Evolutionary conservation across 2,113 vertebrate genomes (phyloP).

Genomic region (human (Homo sapiens)): GRCh38 chr19:56387501-56388000

Average conservation of each 20-base stretch:
- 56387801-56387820: slow-evolving; percentile 22
- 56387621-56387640: not conserved
- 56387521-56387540: not conserved
- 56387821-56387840: not conserved
- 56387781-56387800: slow-evolving; percentile 41
- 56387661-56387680: not conserved
- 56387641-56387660: not conserved
- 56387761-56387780: slow-evolving; percentile 60
- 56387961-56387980: slow-evolving; percentile 69
- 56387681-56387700: not conserved
- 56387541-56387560: not conserved
- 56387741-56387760: not conserved
- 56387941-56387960: slow-evolving; percentile 80
- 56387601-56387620: not conserved
- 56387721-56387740: not conserved
- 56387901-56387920: not conserved
- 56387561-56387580: slow-evolving; percentile 57
- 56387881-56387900: slow-evolving; percentile 39
- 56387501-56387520: slow-evolving; percentile 14
- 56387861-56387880: slow-evolving; percentile 7
- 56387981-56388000: slow-evolving; percentile 51
- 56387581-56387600: slow-evolving; percentile 55
- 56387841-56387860: not conserved
- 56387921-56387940: slow-evolving; percentile 74
- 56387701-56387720: not conserved